A percentile compares a stretch with the other conserved stretches of the same genome.
phyloP scores from a whole-genome alignment of 1,140 invertebrate species.

The Pararge aegeria region DNA sequence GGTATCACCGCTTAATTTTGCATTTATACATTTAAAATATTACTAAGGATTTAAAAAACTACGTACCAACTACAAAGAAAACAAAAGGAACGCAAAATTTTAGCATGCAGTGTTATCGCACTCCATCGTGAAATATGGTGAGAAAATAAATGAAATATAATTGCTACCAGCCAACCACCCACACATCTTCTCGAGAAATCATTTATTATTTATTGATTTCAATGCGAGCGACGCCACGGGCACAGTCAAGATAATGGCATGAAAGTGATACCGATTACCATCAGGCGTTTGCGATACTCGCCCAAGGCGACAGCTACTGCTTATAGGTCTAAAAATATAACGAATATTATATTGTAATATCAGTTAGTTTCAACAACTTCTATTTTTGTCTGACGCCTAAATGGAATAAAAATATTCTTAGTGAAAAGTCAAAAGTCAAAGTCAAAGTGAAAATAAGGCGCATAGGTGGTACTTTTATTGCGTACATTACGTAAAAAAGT shows the following conservation, averaged over 20 bases:
- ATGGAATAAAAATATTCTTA: too few species aligned
- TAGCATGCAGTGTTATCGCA: background rate
- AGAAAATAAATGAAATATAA: conserved; percentile 8
- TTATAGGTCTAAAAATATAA: background rate
- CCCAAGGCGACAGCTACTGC: background rate
- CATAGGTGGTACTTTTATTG: too few species aligned
- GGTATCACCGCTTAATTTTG: too few species aligned
- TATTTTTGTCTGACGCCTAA: too few species aligned
- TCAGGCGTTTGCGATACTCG: background rate
- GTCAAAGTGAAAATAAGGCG: too few species aligned
- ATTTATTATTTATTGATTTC: conserved; percentile 9
- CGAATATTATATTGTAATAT: background rate
- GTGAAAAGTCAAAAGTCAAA: too few species aligned
- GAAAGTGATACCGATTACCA: conserved; percentile 9
- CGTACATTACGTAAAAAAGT: too few species aligned
- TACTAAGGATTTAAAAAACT: too few species aligned
- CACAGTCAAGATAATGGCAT: conserved; percentile 1
- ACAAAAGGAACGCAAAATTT: background rate
- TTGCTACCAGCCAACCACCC: conserved; percentile 4
- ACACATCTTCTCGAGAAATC: background rate
- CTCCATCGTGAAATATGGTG: background rate
- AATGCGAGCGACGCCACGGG: conserved; percentile 7
- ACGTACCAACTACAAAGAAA: background rate
- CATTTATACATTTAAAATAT: too few species aligned
- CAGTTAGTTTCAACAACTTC: background rate